Base-by-base conservation (phyloP, 2,888 invertebrate genomes). In the Dimorphilus gyrociliatus region DNA sequence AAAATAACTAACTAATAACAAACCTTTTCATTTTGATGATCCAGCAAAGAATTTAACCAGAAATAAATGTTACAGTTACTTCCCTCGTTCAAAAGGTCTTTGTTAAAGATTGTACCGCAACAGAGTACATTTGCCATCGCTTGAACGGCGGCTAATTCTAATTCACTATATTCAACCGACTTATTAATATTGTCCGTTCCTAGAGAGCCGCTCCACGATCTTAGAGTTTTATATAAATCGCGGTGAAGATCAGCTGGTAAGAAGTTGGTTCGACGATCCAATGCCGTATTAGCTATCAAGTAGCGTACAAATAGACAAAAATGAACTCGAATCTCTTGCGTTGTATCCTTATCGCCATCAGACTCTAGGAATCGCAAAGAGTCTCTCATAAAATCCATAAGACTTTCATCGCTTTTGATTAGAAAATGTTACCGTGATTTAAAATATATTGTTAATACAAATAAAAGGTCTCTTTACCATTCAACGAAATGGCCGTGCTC, bases 81-180 rank as follows among this genome's bases (percentile, higher is more conserved):
- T n/a, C n/a, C n/a, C 54, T 90, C 90, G 6, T 78, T 75, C 3
- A 60, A 46, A 17, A 78, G 78, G 27, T 72, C 71, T 1, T 78
- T 72, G 49, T 90, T 82, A 61, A 92, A 94, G 48, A 86, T 82
- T 0, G 88, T 79, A 0, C 97, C 97, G 59, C 92, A 92, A 55
- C 88, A 88, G 2, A 94, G 71, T 16, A 97, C 69, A 7, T 88
- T 81, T 38, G 88, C 85, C 82, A 94, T 90, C 2, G 94, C 92
- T 69, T 86, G 49, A 2, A 71, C 60, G 8, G 71, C 67, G 10
- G 67, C 60, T 41, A 69, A 55, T 47, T 72, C 71, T 25, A 70
- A 59, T 37, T 68, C 65, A 17, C 55, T 51, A 41, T 57, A 53
- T 14, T 49, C 41, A 32, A 60, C 60, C 26, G 55, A 55, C 32